phyloP scores from a whole-genome alignment of 2,888 invertebrate genomes.

The Melanostoma scalare region DNA sequence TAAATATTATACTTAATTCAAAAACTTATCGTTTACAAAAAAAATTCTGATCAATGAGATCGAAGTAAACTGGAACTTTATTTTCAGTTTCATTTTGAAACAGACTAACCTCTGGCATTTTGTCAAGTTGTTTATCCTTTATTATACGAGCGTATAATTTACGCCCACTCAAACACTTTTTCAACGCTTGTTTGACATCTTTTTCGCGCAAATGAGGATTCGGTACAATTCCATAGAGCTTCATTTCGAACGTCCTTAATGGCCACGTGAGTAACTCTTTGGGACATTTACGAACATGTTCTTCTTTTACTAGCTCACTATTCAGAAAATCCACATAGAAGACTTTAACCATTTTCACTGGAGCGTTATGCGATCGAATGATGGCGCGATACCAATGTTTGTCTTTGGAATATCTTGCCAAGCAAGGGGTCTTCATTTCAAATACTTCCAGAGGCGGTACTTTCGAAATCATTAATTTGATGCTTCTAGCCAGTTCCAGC shows the following conservation, averaged over 20 bases:
- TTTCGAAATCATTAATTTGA: conserved; percentile 82
- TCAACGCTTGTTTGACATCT: conserved; percentile 77
- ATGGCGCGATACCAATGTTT: conserved; percentile 88
- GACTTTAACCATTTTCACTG: conserved; percentile 83
- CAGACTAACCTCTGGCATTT: conserved; percentile 41
- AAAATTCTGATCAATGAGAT: conserved; percentile 53
- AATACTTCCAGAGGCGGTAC: conserved; percentile 82
- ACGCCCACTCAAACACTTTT: conserved; percentile 73
- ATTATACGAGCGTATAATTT: conserved; percentile 75
- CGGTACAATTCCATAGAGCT: conserved; percentile 81
- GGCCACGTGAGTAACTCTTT: conserved; percentile 83
- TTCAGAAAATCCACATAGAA: conserved; percentile 91
- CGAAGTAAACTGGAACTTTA: conserved; percentile 38
- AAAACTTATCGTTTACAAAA: conserved; percentile 35
- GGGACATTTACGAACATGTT: conserved; percentile 83
- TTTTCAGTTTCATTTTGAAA: conserved; percentile 40
- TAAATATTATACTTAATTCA: neutral
- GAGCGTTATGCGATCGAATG: conserved; percentile 83
- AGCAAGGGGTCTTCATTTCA: conserved; percentile 83
- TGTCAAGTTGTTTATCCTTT: conserved; percentile 18
- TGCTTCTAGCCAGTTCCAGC: conserved; percentile 82
- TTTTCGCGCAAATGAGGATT: conserved; percentile 79
- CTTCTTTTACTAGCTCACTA: conserved; percentile 83
- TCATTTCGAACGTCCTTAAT: conserved; percentile 83
- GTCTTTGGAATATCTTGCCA: conserved; percentile 85